phyloP scores from a whole-genome alignment of 2,888 invertebrate species.

The Drosophila histrio region DNA sequence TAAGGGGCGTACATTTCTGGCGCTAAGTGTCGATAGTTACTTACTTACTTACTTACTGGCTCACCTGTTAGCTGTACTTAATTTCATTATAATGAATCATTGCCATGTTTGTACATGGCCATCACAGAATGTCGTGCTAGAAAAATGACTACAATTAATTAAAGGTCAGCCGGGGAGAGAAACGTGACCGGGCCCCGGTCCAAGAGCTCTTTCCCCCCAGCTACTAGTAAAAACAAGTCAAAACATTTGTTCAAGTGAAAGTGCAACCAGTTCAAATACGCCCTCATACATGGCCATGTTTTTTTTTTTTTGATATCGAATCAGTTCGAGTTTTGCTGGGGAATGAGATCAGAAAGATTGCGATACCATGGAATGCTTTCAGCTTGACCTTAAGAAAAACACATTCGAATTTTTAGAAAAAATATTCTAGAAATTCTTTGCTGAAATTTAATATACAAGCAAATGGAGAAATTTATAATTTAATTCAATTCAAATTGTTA shows the following conservation, averaged over 20 bases:
- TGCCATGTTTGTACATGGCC: not conserved
- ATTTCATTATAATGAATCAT: conserved; percentile 38
- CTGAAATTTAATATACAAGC: conserved; percentile 25
- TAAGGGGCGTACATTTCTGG: conserved; percentile 19
- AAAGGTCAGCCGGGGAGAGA: conserved; percentile 55
- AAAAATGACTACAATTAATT: conserved; percentile 67
- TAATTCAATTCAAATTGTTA: not conserved
- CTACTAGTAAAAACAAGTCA: not conserved
- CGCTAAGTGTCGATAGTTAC: conserved; percentile 20
- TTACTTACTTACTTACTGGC: not conserved
- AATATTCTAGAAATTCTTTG: not conserved
- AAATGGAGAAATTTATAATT: not conserved
- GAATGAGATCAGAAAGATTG: conserved; percentile 4
- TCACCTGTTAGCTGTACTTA: not conserved
- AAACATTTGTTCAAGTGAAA: conserved; percentile 27
- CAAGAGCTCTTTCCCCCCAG: not conserved
- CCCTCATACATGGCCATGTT: conserved; percentile 16
- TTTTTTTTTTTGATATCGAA: conserved; percentile 15
- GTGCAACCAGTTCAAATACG: conserved; percentile 22
- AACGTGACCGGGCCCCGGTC: conserved; percentile 25
- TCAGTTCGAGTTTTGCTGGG: not conserved
- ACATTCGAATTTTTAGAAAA: not conserved
- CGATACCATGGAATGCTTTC: not conserved
- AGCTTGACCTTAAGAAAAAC: conserved; percentile 16
- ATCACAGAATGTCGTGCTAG: conserved; percentile 45